A percentile compares a stretch with the other conserved stretches of the same genome.
phyloP scores from a whole-genome alignment of 2,888 invertebrate genomes.

The Oegoconia quadripuncta region DNA sequence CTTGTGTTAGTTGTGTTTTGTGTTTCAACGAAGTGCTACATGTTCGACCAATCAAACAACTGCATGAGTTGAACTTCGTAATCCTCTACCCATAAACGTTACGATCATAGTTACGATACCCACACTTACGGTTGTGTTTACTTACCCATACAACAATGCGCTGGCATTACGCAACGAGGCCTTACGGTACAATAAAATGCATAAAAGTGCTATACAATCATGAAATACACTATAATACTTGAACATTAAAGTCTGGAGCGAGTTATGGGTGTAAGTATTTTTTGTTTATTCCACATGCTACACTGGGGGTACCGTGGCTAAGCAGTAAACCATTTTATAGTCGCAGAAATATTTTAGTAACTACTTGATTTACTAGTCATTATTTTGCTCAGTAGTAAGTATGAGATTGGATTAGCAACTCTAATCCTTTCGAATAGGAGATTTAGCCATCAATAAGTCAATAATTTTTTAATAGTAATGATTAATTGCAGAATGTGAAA shows the following conservation, averaged over 20 bases:
- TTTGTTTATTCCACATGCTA: neutral
- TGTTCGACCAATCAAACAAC: no score
- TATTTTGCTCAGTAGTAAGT: no score
- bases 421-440: no score
- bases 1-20: no score
- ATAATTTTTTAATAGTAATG: neutral
- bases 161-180: conserved; percentile 24
- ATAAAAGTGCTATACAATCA: conserved; percentile 34
- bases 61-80: no score
- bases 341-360: no score
- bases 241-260: conserved; percentile 10
- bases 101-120: neutral
- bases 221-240: conserved; percentile 23
- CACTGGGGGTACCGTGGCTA: neutral
- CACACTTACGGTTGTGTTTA: neutral
- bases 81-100: no score
- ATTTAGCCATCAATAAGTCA: no score
- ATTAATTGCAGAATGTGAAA: conserved; percentile 20
- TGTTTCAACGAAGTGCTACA: no score
- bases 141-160: conserved; percentile 25
- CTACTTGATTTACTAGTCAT: no score
- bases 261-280: conserved; percentile 37
- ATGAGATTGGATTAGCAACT: no score
- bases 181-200: conserved; percentile 23
- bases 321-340: neutral